These are phyloP conservation scores for Corythucha ciliata DNA, from an alignment of 2,888 invertebrate genomes.

Conservation along the genomic window DNA sequence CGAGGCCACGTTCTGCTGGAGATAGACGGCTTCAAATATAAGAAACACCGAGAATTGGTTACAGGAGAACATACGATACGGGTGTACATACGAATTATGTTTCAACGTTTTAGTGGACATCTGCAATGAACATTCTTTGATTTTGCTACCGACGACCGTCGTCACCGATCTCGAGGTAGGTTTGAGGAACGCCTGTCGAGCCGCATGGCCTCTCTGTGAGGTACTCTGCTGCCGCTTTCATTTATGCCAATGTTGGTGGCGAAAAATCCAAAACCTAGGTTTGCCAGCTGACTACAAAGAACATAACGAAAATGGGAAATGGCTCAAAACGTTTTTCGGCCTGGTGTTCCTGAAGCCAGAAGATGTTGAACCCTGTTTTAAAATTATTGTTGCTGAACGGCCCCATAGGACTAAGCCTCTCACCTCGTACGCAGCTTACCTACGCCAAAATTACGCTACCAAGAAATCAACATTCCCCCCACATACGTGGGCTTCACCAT, in stretches of 20 bases:
- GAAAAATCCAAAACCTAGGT: constrained; percentile 20
- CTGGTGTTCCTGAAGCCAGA: constrained; percentile 6
- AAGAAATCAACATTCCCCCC: not conserved
- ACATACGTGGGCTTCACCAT: too few relatives aligned
- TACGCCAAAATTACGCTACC: constrained; percentile 1
- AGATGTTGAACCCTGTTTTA: constrained; percentile 3
- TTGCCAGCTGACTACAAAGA: constrained; percentile 19
- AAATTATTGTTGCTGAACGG: not conserved
- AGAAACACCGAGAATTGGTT: too few relatives aligned
- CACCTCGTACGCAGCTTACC: not conserved
- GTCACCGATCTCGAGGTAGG: constrained; percentile 16
- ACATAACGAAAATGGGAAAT: constrained; percentile 20
- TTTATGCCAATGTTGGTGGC: constrained; percentile 23
- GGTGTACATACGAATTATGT: constrained; percentile 19
- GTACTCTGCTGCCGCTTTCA: constrained; percentile 23
- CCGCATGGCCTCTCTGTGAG: constrained; percentile 19
- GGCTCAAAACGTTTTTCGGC: constrained; percentile 9
- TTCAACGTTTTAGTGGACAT: constrained; percentile 16
- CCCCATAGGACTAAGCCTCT: constrained; percentile 8
- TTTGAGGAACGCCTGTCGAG: constrained; percentile 9
- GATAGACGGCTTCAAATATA: too few relatives aligned
- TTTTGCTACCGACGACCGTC: constrained; percentile 14
- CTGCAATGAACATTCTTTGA: constrained; percentile 18
- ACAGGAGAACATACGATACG: too few relatives aligned
- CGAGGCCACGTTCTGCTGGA: too few relatives aligned